phyloP scores from a whole-genome alignment of 2,797 vertebrate species.

The Rhinophrynus dorsalis region DNA sequence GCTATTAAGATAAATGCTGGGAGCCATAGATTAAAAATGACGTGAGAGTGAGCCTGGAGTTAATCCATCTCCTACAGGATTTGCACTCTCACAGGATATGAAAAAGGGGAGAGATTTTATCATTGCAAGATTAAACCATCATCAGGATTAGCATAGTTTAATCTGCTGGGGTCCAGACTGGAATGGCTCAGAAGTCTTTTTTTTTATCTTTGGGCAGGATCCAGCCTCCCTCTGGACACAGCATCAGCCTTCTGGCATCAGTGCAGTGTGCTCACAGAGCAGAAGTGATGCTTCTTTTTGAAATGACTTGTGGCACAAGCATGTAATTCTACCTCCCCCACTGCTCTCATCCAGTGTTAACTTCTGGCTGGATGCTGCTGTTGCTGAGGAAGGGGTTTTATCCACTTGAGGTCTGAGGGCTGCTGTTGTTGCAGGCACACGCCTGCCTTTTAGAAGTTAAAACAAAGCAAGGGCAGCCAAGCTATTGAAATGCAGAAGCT shows the following conservation, averaged over 20 bases:
- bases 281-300: constrained; percentile 68
- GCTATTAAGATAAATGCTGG: constrained; percentile 32
- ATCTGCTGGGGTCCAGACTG: constrained; percentile 71
- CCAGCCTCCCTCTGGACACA: constrained; percentile 70
- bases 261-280: constrained; percentile 50
- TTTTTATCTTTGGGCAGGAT: constrained; percentile 52
- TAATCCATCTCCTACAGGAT: constrained; percentile 52
- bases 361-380: constrained; percentile 33
- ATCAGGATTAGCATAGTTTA: constrained; percentile 72
- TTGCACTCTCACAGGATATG: constrained; percentile 57
- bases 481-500: constrained; percentile 80
- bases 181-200: constrained; percentile 60
- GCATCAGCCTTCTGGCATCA: constrained; percentile 47
- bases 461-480: constrained; percentile 72
- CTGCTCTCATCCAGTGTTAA: constrained; percentile 46
- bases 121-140: constrained; percentile 74
- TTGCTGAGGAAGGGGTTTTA: constrained; percentile 39
- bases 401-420: constrained; percentile 72
- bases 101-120: constrained; percentile 64
- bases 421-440: constrained; percentile 85
- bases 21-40: constrained; percentile 38
- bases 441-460: constrained; percentile 79
- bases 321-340: constrained; percentile 57
- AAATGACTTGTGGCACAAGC: constrained; percentile 64
- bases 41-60: constrained; percentile 12